phyloP scores from a whole-genome alignment of 2,888 invertebrate species.

The Eurytoma californica region DNA sequence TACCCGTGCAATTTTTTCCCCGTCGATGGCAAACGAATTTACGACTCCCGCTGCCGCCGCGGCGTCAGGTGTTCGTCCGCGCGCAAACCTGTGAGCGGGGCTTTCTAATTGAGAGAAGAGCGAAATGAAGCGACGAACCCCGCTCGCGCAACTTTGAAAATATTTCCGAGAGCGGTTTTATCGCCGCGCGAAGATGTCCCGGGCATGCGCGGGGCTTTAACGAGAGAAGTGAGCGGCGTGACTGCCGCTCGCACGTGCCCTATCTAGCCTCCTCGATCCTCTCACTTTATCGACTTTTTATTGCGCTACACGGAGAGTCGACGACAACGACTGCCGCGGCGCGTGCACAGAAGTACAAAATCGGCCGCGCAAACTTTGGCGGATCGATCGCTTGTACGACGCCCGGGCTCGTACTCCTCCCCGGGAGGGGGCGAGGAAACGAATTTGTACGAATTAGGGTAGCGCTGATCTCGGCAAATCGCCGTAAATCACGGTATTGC shows the following conservation, averaged over 20 bases:
- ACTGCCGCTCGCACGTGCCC: conserved; percentile 6
- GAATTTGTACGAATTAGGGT: no score
- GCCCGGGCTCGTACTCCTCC: no score
- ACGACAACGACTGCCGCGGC: neutral
- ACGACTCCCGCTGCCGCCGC: neutral
- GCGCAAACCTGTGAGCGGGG: neutral
- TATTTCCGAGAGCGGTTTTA: conserved; percentile 13
- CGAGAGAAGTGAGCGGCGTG: conserved; percentile 39
- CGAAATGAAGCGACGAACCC: neutral
- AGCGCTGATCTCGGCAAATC: no score
- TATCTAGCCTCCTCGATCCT: conserved; percentile 50
- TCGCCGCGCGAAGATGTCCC: conserved; percentile 1
- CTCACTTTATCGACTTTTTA: conserved; percentile 46
- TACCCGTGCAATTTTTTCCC: neutral
- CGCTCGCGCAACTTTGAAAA: neutral
- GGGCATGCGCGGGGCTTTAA: conserved; percentile 1
- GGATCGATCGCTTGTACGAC: neutral
- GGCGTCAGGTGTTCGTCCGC: conserved; percentile 2
- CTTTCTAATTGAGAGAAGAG: conserved; percentile 46
- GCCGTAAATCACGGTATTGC: no score
- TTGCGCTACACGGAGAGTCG: conserved; percentile 8
- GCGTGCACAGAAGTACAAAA: neutral
- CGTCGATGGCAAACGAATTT: neutral
- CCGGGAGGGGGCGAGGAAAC: no score
- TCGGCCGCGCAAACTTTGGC: neutral